Evolutionary conservation across 2,113 vertebrate species (phyloP).

Genomic region (Gopherus flavomarginatus): DNA sequence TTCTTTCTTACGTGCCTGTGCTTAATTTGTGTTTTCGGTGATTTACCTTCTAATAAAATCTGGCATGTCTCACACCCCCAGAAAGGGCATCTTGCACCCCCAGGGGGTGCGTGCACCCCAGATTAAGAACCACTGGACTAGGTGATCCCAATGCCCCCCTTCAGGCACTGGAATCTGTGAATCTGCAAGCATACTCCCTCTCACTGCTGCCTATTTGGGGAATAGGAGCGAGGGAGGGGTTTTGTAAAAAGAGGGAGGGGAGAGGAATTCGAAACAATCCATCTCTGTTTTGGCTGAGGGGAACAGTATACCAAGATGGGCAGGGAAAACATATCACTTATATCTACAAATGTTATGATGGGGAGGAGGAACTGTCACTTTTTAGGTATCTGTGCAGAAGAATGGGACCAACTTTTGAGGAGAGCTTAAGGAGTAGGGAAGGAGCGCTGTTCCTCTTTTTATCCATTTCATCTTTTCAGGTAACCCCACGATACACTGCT

Average conservation of each 20-base stretch:
- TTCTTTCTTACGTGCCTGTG: no score
- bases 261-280: not conserved
- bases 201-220: not conserved
- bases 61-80: no score
- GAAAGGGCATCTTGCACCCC: no score
- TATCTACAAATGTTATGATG: constrained; percentile 24
- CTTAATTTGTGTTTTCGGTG: no score
- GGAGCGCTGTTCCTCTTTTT: not conserved
- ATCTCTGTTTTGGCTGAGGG: not conserved
- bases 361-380: not conserved
- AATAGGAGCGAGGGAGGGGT: not conserved
- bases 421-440: constrained; percentile 38
- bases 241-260: not conserved
- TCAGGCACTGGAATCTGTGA: not conserved
- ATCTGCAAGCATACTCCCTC: not conserved
- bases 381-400: not conserved
- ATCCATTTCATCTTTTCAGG: constrained; percentile 19
- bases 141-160: not conserved
- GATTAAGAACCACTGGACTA: not conserved
- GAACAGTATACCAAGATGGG: not conserved
- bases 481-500: not conserved
- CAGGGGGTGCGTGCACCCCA: no score
- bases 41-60: no score
- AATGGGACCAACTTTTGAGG: constrained; percentile 17
- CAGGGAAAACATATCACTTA: constrained; percentile 36